phyloP scores from a whole-genome alignment of 2,113 vertebrate species.

The Elephas maximus region DNA sequence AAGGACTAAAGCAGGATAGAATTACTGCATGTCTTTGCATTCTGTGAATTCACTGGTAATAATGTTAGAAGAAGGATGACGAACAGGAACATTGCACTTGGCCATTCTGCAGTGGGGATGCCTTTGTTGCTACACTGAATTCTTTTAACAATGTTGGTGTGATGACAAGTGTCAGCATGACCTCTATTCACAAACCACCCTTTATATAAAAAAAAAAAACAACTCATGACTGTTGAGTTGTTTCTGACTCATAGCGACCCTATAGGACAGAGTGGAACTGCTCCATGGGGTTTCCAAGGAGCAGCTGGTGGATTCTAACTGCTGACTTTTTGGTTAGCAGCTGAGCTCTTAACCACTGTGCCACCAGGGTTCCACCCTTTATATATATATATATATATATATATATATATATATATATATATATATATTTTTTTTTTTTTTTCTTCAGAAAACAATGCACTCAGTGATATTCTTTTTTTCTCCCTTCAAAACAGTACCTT shows the following conservation, averaged over 20 bases:
- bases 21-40: neutral
- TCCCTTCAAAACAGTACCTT: neutral
- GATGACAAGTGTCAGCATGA: neutral
- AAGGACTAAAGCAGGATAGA: neutral
- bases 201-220: neutral
- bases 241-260: too few relatives aligned
- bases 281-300: too few relatives aligned
- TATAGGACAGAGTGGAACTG: too few relatives aligned
- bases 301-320: too few relatives aligned
- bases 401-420: too few relatives aligned
- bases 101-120: accelerated
- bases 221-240: too few relatives aligned
- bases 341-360: too few relatives aligned
- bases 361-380: too few relatives aligned
- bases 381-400: too few relatives aligned
- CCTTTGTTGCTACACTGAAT: neutral
- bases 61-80: neutral
- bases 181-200: neutral
- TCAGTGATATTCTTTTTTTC: neutral
- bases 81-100: neutral
- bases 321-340: too few relatives aligned
- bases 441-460: neutral
- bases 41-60: neutral
- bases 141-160: neutral
- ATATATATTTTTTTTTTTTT: too few relatives aligned